These are phyloP conservation scores for Enteromius trimaculatus DNA, from an alignment of 2,797 vertebrate genomes.

Conservation along the genomic window DNA sequence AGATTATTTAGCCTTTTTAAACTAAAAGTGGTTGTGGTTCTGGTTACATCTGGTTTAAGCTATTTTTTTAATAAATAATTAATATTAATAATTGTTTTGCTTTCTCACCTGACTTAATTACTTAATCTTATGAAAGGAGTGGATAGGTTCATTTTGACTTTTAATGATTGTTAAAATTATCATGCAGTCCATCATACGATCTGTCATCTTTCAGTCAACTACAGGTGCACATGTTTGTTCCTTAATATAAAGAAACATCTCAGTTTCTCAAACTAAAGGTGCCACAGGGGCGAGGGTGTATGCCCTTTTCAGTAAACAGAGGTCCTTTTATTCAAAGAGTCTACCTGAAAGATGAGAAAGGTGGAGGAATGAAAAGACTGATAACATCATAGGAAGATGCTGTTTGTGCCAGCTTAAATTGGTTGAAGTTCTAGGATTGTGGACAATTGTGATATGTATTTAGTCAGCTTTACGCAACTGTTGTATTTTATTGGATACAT, in stretches of 20 bases:
- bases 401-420: not conserved
- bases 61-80: not conserved
- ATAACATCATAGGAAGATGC: not conserved
- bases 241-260: not conserved
- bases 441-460: not conserved
- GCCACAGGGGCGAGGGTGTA: not conserved
- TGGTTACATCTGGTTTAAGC: not conserved
- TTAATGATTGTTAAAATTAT: not conserved
- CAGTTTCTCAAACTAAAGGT: not conserved
- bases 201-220: not conserved
- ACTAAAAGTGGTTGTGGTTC: not conserved
- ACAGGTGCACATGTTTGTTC: constrained; percentile 1
- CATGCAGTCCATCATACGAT: not conserved
- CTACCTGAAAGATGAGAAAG: not conserved
- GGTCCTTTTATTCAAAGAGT: not conserved
- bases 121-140: too few species aligned
- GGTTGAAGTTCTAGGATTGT: not conserved
- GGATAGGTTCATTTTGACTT: not conserved
- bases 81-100: not conserved
- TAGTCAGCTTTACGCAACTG: not conserved
- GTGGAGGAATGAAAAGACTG: not conserved
- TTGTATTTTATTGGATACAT: not conserved
- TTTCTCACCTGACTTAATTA: not conserved
- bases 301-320: constrained; percentile 12
- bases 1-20: not conserved